Conservation (phyloP, 2,797 vertebrate genomes). For the Pampus argenteus region DNA sequence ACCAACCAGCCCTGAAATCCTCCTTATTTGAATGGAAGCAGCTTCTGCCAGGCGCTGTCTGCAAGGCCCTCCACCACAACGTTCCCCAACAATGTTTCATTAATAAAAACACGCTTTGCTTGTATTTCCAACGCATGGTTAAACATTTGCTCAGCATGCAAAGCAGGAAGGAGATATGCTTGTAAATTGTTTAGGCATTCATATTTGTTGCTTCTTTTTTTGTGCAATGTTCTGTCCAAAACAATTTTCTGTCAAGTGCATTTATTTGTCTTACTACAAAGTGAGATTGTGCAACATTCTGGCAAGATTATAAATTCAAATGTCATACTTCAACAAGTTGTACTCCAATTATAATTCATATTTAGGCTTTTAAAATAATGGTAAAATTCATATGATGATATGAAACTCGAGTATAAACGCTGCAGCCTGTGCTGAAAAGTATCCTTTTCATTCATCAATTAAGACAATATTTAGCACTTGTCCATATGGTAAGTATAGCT, state of each 20-base stretch:
- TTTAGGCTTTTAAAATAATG: constrained; percentile 60
- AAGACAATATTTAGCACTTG: neutral
- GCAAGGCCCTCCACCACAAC: constrained; percentile 34
- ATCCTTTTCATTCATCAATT: constrained; percentile 3
- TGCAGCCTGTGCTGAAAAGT: constrained; percentile 5
- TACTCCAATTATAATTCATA: constrained; percentile 58
- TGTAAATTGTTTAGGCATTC: constrained; percentile 56
- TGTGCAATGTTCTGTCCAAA: constrained; percentile 39
- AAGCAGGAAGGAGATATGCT: constrained; percentile 34
- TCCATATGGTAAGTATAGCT: constrained; percentile 12
- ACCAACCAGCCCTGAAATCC: constrained; percentile 6
- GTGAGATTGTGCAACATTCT: constrained; percentile 32
- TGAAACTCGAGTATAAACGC: constrained; percentile 4
- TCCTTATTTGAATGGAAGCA: constrained; percentile 47
- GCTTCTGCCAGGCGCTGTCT: constrained; percentile 31
- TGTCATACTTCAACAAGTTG: constrained; percentile 56
- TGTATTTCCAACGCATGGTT: constrained; percentile 63
- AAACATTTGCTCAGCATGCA: constrained; percentile 59
- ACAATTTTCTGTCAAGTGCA: constrained; percentile 35
- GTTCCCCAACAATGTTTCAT: constrained; percentile 59
- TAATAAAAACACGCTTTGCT: constrained; percentile 53
- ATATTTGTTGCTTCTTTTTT: constrained; percentile 43
- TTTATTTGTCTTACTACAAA: constrained; percentile 41
- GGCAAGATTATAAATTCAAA: constrained; percentile 64
- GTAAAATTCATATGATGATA: constrained; percentile 55